Evolutionary conservation across 2,113 vertebrate genomes (phyloP).

Genomic region (Oryzias javanicus): DNA sequence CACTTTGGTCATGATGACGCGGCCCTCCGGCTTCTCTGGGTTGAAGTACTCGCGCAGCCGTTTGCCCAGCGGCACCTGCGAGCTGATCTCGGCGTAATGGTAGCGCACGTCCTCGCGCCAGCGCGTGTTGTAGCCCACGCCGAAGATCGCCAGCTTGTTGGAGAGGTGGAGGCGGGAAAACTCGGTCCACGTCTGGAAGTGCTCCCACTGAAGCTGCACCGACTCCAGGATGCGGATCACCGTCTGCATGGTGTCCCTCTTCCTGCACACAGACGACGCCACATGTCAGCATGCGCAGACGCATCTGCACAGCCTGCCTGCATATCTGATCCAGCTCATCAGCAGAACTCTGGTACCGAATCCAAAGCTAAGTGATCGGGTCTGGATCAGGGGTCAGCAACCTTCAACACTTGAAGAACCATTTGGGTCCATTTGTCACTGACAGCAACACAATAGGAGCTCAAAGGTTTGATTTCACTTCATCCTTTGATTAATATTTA

Average conservation of each 20-base stretch:
- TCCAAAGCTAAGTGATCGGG: too few relatives aligned
- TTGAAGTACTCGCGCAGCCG: constrained; percentile 96
- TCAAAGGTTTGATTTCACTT: too few relatives aligned
- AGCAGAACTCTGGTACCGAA: too few relatives aligned
- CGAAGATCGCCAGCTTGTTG: constrained; percentile 97
- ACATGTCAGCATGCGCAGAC: too few relatives aligned
- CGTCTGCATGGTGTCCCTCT: constrained; percentile 88
- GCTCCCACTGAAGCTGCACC: constrained; percentile 95
- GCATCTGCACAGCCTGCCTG: too few relatives aligned
- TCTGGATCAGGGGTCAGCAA: too few relatives aligned
- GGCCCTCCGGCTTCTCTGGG: constrained; percentile 92
- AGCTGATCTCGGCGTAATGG: constrained; percentile 97
- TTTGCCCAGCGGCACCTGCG: constrained; percentile 94
- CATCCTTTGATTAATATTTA: too few relatives aligned
- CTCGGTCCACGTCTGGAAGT: constrained; percentile 97
- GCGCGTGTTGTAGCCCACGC: constrained; percentile 95
- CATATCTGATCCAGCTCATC: too few relatives aligned
- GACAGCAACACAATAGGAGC: too few relatives aligned
- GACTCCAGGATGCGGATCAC: constrained; percentile 94
- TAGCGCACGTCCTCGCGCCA: constrained; percentile 97
- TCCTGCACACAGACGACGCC: constrained; percentile 37
- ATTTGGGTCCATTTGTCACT: too few relatives aligned
- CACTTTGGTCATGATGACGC: constrained; percentile 92
- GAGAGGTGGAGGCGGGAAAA: constrained; percentile 95
- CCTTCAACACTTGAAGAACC: too few relatives aligned